A percentile compares a stretch with the other conserved stretches of the same genome.
Evolutionary conservation across 2,113 vertebrate genomes (phyloP).

Genomic region (Regulus satrapa): DNA sequence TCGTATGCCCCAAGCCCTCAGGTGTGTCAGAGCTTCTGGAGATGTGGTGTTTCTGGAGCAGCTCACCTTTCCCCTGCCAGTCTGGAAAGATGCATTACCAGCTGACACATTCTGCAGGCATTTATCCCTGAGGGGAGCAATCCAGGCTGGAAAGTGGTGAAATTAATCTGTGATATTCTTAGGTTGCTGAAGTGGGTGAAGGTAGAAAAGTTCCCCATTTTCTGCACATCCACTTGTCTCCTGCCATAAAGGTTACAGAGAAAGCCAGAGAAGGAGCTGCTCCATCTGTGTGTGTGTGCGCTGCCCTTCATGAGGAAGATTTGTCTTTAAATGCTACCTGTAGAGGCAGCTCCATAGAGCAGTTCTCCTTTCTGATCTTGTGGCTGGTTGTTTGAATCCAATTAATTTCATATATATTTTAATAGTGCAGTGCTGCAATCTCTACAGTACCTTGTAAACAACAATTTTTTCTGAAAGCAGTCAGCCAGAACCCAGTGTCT

Average conservation of each 20-base stretch:
- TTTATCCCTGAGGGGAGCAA: background rate
- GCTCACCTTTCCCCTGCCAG: background rate
- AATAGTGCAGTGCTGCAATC: background rate
- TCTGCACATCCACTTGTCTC: background rate
- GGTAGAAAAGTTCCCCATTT: background rate
- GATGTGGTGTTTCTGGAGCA: rapidly evolving
- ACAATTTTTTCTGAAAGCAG: background rate
- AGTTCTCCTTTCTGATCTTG: background rate
- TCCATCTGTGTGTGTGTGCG: background rate
- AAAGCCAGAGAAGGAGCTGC: background rate
- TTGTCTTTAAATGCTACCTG: background rate
- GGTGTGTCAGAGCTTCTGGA: background rate
- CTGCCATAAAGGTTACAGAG: background rate
- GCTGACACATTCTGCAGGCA: background rate
- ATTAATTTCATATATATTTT: background rate
- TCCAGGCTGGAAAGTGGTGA: background rate
- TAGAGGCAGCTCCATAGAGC: background rate
- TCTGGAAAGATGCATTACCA: background rate
- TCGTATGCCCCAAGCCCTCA: rapidly evolving
- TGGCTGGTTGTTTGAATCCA: background rate
- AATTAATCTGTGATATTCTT: background rate
- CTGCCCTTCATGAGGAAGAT: background rate
- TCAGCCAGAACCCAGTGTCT: background rate
- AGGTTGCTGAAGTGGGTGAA: background rate
- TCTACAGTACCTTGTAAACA: background rate